Base-by-base conservation (phyloP, 2,797 vertebrate genomes). In the Triplophysa yarkandensis region DNA sequence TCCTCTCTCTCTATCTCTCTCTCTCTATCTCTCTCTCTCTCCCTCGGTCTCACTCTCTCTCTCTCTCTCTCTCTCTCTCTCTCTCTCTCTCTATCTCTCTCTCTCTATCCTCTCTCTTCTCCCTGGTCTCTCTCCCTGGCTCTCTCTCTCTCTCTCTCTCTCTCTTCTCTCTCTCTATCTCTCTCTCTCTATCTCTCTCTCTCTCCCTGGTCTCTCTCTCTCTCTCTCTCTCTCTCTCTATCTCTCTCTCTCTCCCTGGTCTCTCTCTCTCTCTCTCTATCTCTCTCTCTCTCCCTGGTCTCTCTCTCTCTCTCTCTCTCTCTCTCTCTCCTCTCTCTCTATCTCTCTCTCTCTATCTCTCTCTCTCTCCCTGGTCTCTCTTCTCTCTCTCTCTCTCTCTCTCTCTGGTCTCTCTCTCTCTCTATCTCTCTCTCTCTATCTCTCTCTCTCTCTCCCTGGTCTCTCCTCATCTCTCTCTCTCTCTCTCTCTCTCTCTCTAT, bases 391-490 rank as follows among this genome's bases (percentile, higher is more conserved):
- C 10, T 14, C 36, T 19, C 11, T 19, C n/a, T 14, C 62, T n/a
- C 39, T 48, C 44, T 48, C 44, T n/a, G n/a, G n/a, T 48, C 44
- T 48, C 44, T 48, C n/a, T 48, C 48, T 23, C 21, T 50, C n/a
- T 50, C 19, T 50, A 7, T 50, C 46, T 50, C 46, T 23, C 2
- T 13, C 21, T 25, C 50, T 25, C 48, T 52, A 6, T 43, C 1
- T 54, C 43, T 27, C 4, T 21, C 30, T 48, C 1, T 48, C n/a
- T 39, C 10, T 14, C 36, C 14, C 11, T 19, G n/a, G n/a, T n/a
- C n/a, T n/a, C n/a, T n/a, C n/a, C n/a, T n/a, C n/a, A n/a, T n/a
- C 39, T 48, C 44, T 48, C 44, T 48, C 44, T 48, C 44, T 48
- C n/a, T 48, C 48, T 23, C 21, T 50, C n/a, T 50, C 19, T 50